Base-by-base conservation (phyloP, 2,797 vertebrate genomes). In the Lagorchestes hirsutus region DNA sequence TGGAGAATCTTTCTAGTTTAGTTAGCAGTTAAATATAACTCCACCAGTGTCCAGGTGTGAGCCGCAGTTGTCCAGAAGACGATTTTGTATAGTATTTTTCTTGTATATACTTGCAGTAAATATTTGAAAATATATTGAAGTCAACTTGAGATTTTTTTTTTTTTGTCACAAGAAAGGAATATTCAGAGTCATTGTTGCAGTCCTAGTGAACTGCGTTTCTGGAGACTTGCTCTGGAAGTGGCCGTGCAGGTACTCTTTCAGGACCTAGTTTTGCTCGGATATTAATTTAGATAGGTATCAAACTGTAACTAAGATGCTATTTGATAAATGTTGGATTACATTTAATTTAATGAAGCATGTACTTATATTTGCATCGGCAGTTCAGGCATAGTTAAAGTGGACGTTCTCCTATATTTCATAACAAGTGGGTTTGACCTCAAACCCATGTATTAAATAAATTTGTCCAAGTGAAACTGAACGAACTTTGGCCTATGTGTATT, bases 21-120 rank as follows among this genome's bases (percentile, higher is more conserved):
- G 99, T 98, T 98, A 98, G 98, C 98, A 99, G 99, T 99, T 98
- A 97, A 98, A 98, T 98, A 97, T 96, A 98, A 98, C 98, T 98
- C 99, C 98, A 99, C 99, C 99, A 98, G 95, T 99, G 98, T 99
- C 99, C 99, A 98, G 99, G 99, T 99, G 99, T 98, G 99, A 99
- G 99, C 98, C 98, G 99, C 99, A 99, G 99, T 99, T 99, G 99
- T 99, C 99, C 99, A 99, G 99, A 99, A 99, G 99, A 99, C 99
- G 98, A 99, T 99, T 99, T 99, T 99, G 99, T 99, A 99, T 99
- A 99, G 99, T 99, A 99, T 99, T 99, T 99, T 99, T 99, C 99
- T 99, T 99, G 99, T 99, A 99, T 98, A 99, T 99, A 99, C 99
- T 99, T 99, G 99, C 99, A 99, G 99, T 99, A 99, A 99, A 99